Evolutionary conservation across 2,888 invertebrate genomes (phyloP).

Genomic region (Antheraea yamamai): DNA sequence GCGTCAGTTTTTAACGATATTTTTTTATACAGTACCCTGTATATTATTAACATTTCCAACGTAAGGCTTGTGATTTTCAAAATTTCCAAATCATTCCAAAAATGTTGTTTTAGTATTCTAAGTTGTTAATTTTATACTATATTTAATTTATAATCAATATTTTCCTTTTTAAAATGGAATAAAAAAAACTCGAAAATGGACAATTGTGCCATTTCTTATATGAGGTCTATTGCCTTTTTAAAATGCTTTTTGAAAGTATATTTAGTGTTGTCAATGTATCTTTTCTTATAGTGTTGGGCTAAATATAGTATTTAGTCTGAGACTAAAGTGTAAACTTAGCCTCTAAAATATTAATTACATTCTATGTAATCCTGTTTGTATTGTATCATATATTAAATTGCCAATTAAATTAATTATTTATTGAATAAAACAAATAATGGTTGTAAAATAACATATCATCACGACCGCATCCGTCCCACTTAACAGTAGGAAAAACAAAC

Average conservation of each 20-base stretch:
- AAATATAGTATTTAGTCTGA: background rate
- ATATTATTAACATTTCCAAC: slow-evolving; percentile 33
- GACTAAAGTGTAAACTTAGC: background rate
- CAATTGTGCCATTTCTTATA: background rate
- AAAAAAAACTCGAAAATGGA: background rate
- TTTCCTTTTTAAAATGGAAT: background rate
- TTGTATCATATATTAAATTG: background rate
- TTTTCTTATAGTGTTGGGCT: background rate
- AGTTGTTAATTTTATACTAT: slow-evolving; percentile 27
- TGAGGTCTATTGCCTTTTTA: background rate
- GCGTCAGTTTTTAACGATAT: too few relatives aligned
- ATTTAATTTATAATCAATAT: slow-evolving; percentile 8
- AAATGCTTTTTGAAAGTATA: background rate
- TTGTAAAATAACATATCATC: slow-evolving; percentile 31
- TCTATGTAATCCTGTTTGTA: too few relatives aligned
- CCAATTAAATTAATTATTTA: background rate
- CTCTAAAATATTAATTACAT: too few relatives aligned
- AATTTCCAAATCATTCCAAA: slow-evolving; percentile 67
- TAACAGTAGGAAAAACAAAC: background rate
- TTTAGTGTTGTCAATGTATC: too few relatives aligned
- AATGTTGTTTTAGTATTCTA: slow-evolving; percentile 47
- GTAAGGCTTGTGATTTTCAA: slow-evolving; percentile 72
- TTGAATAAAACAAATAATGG: slow-evolving; percentile 21
- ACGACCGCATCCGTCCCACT: slow-evolving; percentile 30
- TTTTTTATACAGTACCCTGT: too few relatives aligned